Conservation (phyloP, 2,888 invertebrate species). For the Metopia argyrocephala region DNA sequence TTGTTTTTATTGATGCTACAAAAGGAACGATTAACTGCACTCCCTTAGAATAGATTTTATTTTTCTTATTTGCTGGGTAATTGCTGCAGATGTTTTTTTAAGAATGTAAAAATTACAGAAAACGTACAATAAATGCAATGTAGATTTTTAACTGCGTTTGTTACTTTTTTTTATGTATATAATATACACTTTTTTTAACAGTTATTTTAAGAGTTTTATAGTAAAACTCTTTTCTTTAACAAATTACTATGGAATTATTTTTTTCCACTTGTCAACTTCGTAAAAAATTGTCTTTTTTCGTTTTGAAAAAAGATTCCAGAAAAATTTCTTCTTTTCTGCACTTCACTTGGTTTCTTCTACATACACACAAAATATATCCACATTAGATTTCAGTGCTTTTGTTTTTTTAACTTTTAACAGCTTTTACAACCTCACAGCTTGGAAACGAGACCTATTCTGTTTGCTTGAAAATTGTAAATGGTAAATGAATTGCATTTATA, state of each 20-base stretch:
- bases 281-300: background rate
- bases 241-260: background rate
- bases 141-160: too few species aligned
- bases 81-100: too few species aligned
- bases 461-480: constrained; percentile 34
- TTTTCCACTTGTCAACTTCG: background rate
- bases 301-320: constrained; percentile 10
- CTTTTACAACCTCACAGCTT: constrained; percentile 41
- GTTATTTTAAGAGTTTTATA: too few species aligned
- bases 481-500: constrained; percentile 35
- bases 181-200: too few species aligned
- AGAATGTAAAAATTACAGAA: too few species aligned
- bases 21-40: background rate
- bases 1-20: background rate
- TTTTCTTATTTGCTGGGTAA: too few species aligned
- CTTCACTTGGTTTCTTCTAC: constrained; percentile 35
- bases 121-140: too few species aligned
- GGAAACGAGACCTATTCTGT: constrained; percentile 39
- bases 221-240: too few species aligned
- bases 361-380: background rate
- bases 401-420: constrained; percentile 17
- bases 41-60: background rate
- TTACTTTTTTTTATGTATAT: too few species aligned
- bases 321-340: constrained; percentile 29
- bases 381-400: too few species aligned